These are phyloP conservation scores for Myxocyprinus asiaticus DNA, from an alignment of 2,113 vertebrate genomes.

Conservation along the genomic window DNA sequence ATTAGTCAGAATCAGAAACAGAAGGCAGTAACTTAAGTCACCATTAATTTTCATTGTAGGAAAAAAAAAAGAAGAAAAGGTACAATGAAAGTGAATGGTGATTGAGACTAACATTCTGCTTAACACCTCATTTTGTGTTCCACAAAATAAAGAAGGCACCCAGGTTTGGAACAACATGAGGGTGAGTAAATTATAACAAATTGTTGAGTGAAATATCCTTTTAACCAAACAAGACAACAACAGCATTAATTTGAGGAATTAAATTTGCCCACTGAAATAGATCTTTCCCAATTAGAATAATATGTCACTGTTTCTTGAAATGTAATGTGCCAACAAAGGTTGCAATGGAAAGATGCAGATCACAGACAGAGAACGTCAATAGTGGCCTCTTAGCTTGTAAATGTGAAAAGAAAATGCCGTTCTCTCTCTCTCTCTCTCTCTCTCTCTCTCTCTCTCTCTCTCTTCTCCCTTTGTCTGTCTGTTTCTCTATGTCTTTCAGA, in stretches of 20 bases:
- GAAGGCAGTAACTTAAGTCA: too few relatives aligned
- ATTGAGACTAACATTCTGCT: too few relatives aligned
- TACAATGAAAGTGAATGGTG: too few relatives aligned
- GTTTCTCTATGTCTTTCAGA: constrained; percentile 53
- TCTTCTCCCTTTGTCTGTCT: constrained; percentile 53
- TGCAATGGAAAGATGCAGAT: constrained; percentile 39
- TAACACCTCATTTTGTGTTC: too few relatives aligned
- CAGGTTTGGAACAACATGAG: too few relatives aligned
- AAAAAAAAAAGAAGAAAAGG: too few relatives aligned
- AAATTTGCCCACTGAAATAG: background rate
- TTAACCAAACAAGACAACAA: background rate
- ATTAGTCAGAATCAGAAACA: too few relatives aligned
- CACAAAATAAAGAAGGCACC: too few relatives aligned
- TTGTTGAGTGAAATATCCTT: too few relatives aligned
- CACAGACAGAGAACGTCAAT: constrained; percentile 42
- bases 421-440: constrained; percentile 52
- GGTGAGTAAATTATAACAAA: too few relatives aligned
- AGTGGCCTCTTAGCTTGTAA: constrained; percentile 61
- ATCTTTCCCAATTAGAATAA: constrained; percentile 20
- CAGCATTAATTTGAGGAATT: constrained; percentile 5
- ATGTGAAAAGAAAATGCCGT: constrained; percentile 63
- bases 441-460: constrained; percentile 52
- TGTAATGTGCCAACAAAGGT: constrained; percentile 37
- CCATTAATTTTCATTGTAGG: too few relatives aligned
- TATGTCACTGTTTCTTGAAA: constrained; percentile 1